Conservation (phyloP, 2,113 vertebrate species). For the Balaeniceps rex region DNA sequence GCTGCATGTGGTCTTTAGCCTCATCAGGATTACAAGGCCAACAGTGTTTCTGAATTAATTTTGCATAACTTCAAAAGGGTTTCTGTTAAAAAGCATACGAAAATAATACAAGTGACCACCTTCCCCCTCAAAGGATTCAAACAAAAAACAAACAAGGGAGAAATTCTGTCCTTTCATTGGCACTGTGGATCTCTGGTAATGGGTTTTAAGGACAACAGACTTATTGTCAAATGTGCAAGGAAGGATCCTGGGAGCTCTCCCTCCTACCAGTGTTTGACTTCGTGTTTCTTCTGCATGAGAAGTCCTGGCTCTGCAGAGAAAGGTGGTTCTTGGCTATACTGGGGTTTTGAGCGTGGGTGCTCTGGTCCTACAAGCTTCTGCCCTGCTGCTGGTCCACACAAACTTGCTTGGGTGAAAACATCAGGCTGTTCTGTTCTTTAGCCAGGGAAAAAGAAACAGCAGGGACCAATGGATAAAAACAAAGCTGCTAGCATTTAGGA, state of each 20-base stretch:
- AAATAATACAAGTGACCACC: background rate
- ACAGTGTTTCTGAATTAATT: background rate
- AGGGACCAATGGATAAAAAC: background rate
- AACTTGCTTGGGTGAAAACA: background rate
- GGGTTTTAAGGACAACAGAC: background rate
- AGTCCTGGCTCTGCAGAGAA: background rate
- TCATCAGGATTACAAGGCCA: background rate
- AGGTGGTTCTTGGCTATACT: background rate
- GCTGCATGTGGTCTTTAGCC: background rate
- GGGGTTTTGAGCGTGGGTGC: rapidly evolving
- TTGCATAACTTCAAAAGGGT: background rate
- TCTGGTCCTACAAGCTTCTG: background rate
- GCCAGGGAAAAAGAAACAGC: background rate
- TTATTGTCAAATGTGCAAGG: background rate
- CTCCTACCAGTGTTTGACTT: background rate
- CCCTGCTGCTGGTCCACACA: background rate
- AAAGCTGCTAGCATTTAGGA: background rate
- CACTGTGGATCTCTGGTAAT: background rate
- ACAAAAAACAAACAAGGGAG: background rate
- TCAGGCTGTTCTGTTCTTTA: background rate
- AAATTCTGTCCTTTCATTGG: background rate
- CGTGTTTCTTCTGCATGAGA: background rate
- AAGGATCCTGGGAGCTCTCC: background rate
- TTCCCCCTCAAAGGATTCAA: background rate
- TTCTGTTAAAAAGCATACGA: background rate